These are phyloP conservation scores for Phataginus tricuspis DNA, from an alignment of 2,797 vertebrate genomes.

Conservation along the genomic window DNA sequence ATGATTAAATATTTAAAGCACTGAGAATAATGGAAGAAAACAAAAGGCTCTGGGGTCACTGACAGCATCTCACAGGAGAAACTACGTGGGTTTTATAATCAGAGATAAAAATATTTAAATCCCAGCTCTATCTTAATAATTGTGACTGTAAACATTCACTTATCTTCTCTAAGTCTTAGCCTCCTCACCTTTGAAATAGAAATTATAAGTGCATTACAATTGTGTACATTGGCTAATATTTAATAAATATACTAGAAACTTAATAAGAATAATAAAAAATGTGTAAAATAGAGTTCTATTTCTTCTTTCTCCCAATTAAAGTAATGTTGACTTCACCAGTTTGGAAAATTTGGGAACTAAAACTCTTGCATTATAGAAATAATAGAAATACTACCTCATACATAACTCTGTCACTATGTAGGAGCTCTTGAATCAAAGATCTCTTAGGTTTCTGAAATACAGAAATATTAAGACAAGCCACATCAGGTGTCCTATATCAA, in stretches of 20 bases:
- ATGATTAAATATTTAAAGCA: conserved; percentile 3
- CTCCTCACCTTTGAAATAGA: background rate
- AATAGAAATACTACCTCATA: background rate
- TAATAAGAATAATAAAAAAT: background rate
- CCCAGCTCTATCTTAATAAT: background rate
- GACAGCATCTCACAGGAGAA: background rate
- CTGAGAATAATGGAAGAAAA: background rate
- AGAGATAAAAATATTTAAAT: background rate
- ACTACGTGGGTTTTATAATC: background rate
- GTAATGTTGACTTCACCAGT: background rate
- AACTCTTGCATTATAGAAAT: background rate
- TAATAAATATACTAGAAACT: background rate
- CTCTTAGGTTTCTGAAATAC: background rate
- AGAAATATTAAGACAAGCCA: background rate
- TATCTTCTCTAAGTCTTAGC: background rate
- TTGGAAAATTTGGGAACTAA: background rate
- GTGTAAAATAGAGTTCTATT: background rate
- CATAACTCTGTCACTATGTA: background rate
- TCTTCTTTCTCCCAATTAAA: background rate
- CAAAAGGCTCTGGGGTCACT: background rate
- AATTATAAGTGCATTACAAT: background rate
- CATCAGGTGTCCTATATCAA: background rate
- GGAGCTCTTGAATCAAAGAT: background rate
- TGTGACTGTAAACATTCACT: background rate
- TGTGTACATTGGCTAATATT: background rate